Evolutionary conservation across 2,797 vertebrate species (phyloP), one percentile per base, ranked within the genome.

Genomic region (Tokudaia tokunoshimensis): DNA sequence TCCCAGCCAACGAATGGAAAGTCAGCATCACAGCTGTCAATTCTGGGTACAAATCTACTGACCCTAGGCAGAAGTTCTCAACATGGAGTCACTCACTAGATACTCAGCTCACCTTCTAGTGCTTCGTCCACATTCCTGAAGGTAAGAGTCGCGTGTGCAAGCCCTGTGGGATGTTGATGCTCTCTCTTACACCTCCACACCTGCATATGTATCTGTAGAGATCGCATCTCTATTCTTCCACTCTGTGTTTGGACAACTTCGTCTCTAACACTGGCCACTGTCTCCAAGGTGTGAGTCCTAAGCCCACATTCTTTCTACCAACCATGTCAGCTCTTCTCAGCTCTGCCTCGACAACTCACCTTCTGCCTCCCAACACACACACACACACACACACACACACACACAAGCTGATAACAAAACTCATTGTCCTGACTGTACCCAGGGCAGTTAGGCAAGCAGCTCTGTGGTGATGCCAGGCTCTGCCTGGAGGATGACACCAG

Each of bases 101-200:
- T 8, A 14, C 81, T 52, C 6, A 37, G 2, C 59, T 57, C 11
- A 24, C 20, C 41, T 50, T 22, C 2, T 0, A 0, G 3, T 5
- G 41, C 37, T 19, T 63, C 1, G 0, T 12, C 59, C 10, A 47
- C 20, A 3, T 57, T 26, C 24, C 78, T 3, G 41, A 44, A 74
- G 37, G 24, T 0, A 1, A 31, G 52, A 24, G 44, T 44, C 3
- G 12, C 3, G 3, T 22, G 24, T 74, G 52, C 82, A 55, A 79
- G 52, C 37, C 8, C 61, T 2, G 1, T 20, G 29, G 37, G 57
- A 24, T 6, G 31, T 4, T 34, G 29, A 61, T n/a, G 87, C 10
- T 78, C 13, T 10, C 7, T 12, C 74, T 11, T 3, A 10, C 4
- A 26, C 3, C 29, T 41, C 22, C 5, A 26, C 4, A 52, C 20